These are phyloP conservation scores for Ambastaia sidthimunki DNA, from an alignment of 2,797 vertebrate species.

Conservation along the genomic window DNA sequence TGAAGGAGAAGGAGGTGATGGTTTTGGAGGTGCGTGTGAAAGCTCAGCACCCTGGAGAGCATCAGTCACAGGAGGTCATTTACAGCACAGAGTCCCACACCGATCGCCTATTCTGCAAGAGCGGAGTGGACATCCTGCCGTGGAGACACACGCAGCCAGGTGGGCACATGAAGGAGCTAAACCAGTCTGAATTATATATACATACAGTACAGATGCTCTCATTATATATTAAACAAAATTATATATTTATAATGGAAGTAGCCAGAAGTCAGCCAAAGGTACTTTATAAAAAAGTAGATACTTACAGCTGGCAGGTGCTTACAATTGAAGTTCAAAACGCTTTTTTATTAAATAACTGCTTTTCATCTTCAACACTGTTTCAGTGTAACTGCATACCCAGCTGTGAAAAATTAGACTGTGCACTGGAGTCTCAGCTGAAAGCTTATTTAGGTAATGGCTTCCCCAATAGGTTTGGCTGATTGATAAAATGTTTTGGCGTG, in stretches of 20 bases:
- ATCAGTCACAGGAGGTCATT: slow-evolving; percentile 75
- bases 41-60: slow-evolving; percentile 76
- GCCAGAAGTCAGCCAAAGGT: too few species aligned
- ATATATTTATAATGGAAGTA: too few species aligned
- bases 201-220: too few species aligned
- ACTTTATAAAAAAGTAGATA: too few species aligned
- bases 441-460: not conserved
- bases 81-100: slow-evolving; percentile 82
- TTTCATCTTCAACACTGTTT: not conserved
- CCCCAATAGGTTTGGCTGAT: not conserved
- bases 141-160: slow-evolving; percentile 73
- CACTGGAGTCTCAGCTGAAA: not conserved
- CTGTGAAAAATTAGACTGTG: not conserved
- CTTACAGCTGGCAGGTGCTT: not conserved
- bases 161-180: slow-evolving; percentile 32
- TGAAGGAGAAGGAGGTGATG: slow-evolving; percentile 80
- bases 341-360: not conserved
- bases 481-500: slow-evolving; percentile 7
- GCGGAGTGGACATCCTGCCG: slow-evolving; percentile 74
- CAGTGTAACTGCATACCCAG: not conserved
- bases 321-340: not conserved
- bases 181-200: not conserved
- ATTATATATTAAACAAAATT: too few species aligned
- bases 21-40: slow-evolving; percentile 81
- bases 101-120: slow-evolving; percentile 77